These are phyloP conservation scores for Cryptus armator DNA, from an alignment of 2,888 invertebrate genomes.

Conservation along the genomic window DNA sequence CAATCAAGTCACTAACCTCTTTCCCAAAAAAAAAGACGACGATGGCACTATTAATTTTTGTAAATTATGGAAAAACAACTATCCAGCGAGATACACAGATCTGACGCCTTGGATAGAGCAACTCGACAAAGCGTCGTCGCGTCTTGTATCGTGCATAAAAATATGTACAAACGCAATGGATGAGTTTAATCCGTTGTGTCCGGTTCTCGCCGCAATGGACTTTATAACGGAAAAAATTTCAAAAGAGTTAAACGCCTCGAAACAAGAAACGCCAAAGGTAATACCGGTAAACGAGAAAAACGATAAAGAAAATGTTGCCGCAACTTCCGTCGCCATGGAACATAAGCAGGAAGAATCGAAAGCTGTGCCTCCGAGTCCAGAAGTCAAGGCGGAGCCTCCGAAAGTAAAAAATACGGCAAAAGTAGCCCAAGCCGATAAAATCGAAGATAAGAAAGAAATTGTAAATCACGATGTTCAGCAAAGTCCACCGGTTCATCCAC, in stretches of 20 bases:
- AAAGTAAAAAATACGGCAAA: no score
- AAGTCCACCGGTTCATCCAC: no score
- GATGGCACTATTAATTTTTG: slow-evolving; percentile 52
- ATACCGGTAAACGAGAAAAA: no score
- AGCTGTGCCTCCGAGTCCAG: background rate
- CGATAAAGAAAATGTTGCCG: no score
- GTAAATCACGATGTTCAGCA: no score
- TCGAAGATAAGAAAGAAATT: no score
- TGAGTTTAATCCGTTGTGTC: slow-evolving; percentile 69
- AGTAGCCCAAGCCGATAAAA: no score
- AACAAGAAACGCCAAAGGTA: background rate
- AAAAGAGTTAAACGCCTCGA: slow-evolving; percentile 57
- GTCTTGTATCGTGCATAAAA: background rate
- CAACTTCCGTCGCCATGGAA: no score
- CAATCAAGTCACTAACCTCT: slow-evolving; percentile 33
- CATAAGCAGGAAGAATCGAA: background rate
- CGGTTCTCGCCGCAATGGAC: slow-evolving; percentile 69
- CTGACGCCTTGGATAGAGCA: slow-evolving; percentile 12
- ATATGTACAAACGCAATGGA: slow-evolving; percentile 53
- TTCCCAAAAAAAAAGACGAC: background rate
- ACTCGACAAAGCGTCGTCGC: slow-evolving; percentile 48
- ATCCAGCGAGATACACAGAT: slow-evolving; percentile 51
- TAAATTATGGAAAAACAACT: slow-evolving; percentile 28
- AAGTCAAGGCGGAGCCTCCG: no score
- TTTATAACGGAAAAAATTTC: slow-evolving; percentile 41